Evolutionary conservation across 2,113 vertebrate genomes (phyloP).

Genomic region (Atherinomorus stipes): DNA sequence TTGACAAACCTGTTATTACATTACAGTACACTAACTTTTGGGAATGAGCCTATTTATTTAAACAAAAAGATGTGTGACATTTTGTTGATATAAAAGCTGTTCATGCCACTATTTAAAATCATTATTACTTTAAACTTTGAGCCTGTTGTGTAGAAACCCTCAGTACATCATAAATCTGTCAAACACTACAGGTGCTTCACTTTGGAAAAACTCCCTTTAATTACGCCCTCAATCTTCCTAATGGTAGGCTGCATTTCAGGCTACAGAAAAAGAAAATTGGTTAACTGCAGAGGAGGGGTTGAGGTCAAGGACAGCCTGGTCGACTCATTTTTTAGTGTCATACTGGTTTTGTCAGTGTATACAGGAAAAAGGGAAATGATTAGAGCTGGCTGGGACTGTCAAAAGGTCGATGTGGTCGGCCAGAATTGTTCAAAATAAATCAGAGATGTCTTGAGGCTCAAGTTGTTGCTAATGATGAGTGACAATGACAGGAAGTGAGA

Average conservation of each 20-base stretch:
- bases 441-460: not conserved
- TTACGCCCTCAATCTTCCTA: constrained; percentile 40
- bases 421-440: constrained; percentile 10
- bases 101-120: not conserved
- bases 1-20: no score
- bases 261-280: not conserved
- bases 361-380: not conserved
- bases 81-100: not conserved
- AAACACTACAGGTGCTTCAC: constrained; percentile 4
- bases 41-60: no score
- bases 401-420: not conserved
- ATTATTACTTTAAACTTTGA: not conserved
- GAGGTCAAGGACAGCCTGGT: not conserved
- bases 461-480: not conserved
- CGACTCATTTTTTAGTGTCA: constrained; percentile 1
- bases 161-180: constrained; percentile 21
- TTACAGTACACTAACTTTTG: no score
- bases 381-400: not conserved
- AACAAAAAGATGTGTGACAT: no score
- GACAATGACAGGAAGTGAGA: not conserved
- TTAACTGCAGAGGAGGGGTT: not conserved
- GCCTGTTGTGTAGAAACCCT: not conserved
- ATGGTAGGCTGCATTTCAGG: constrained; percentile 37
- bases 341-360: not conserved
- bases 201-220: not conserved